These are phyloP conservation scores for Gymnopithys bicolor DNA, from an alignment of 2,797 vertebrate species.

Conservation along the genomic window DNA sequence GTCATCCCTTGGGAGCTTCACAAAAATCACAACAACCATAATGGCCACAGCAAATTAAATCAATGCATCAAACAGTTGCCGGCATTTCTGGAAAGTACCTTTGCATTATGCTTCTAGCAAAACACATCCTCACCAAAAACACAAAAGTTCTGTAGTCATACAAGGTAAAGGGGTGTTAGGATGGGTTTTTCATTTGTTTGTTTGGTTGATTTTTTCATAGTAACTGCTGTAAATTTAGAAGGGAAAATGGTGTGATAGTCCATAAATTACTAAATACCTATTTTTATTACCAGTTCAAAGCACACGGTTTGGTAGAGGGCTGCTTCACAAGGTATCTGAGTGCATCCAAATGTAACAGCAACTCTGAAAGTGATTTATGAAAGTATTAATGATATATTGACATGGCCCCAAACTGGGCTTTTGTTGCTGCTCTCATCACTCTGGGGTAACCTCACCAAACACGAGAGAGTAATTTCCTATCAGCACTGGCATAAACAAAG, in stretches of 20 bases:
- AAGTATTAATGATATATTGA: background rate
- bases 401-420: background rate
- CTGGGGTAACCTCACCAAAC: background rate
- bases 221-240: background rate
- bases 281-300: background rate
- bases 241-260: background rate
- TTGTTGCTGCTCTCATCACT: background rate
- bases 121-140: constrained; percentile 11
- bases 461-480: fast-evolving
- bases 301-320: background rate
- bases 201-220: background rate
- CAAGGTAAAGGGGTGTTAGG: fast-evolving
- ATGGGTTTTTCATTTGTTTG: background rate
- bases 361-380: background rate
- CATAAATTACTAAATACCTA: background rate
- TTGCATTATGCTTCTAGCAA: constrained; percentile 45
- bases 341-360: background rate
- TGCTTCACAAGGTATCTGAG: background rate
- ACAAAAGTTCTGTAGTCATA: background rate
- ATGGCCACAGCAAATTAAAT: constrained; percentile 60
- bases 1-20: constrained; percentile 4
- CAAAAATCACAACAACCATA: constrained; percentile 28
- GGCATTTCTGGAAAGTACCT: constrained; percentile 56
- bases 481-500: background rate
- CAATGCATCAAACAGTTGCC: constrained; percentile 1